A percentile compares a stretch with the other conserved stretches of the same genome.
Conservation (phyloP, 2,113 vertebrate species). For the Todiramphus chloris region DNA sequence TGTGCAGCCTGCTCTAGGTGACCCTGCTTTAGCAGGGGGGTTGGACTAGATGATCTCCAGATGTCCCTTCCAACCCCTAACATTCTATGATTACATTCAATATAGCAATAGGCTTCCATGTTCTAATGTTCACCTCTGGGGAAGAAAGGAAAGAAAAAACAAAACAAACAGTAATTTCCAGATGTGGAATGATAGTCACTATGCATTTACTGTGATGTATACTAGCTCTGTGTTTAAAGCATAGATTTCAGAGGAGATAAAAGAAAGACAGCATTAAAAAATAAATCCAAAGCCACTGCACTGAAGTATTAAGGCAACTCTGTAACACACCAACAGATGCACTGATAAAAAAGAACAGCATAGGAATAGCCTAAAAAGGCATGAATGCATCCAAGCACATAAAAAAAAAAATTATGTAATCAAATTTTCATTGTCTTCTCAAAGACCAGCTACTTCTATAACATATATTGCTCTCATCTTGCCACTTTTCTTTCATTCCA, state of each 20-base stretch:
- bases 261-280: neutral
- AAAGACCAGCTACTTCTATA: neutral
- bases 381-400: neutral
- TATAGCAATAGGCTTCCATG: neutral
- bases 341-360: neutral
- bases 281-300: neutral
- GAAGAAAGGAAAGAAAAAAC: neutral
- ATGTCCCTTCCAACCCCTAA: neutral
- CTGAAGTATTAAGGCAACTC: neutral
- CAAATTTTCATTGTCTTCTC: neutral
- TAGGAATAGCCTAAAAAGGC: neutral
- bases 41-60: neutral
- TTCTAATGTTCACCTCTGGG: neutral
- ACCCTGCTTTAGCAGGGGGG: neutral
- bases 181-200: neutral
- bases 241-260: neutral
- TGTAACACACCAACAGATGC: neutral
- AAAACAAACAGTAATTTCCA: neutral
- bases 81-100: neutral
- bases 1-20: neutral
- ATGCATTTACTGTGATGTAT: neutral
- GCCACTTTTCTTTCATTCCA: neutral
- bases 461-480: neutral
- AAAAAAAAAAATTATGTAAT: neutral
- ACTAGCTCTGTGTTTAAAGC: neutral